Evolutionary conservation across 2,888 invertebrate species (phyloP).

Genomic region (Hypsopygia costalis): DNA sequence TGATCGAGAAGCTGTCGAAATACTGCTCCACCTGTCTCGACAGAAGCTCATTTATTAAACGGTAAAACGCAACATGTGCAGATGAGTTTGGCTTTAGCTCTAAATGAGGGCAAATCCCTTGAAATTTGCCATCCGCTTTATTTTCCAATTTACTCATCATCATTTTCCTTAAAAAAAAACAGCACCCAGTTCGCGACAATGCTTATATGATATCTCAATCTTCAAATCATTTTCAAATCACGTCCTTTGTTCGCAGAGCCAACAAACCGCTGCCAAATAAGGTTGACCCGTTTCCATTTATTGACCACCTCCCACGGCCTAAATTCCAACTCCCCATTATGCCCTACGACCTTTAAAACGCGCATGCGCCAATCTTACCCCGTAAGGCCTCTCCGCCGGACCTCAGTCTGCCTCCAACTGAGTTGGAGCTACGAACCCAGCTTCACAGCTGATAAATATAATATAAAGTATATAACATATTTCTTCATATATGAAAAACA

Average conservation of each 20-base stretch:
- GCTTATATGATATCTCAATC: too few species aligned
- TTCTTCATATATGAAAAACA: constrained; percentile 66
- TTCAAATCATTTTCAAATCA: background rate
- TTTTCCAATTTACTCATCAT: too few species aligned
- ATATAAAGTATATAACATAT: constrained; percentile 20
- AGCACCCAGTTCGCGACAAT: too few species aligned
- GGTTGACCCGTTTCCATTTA: constrained; percentile 8
- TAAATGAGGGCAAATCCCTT: too few species aligned
- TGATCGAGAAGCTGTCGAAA: too few species aligned
- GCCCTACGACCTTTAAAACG: constrained; percentile 51
- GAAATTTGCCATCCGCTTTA: too few species aligned
- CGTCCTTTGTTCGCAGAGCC: background rate
- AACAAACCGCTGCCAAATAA: constrained; percentile 4
- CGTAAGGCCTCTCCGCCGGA: constrained; percentile 31
- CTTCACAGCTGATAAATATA: constrained; percentile 25
- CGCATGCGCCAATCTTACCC: constrained; percentile 49
- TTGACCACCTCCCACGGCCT: constrained; percentile 33
- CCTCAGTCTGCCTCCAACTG: constrained; percentile 44
- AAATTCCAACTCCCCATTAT: constrained; percentile 29
- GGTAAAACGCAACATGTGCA: too few species aligned
- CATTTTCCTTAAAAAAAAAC: too few species aligned
- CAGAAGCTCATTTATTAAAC: too few species aligned
- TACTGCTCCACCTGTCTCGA: too few species aligned
- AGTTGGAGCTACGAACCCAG: constrained; percentile 25
- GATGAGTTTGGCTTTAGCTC: too few species aligned